These are phyloP conservation scores for Oreonectes daqikongensis DNA, from an alignment of 2,797 vertebrate species.

Conservation along the genomic window DNA sequence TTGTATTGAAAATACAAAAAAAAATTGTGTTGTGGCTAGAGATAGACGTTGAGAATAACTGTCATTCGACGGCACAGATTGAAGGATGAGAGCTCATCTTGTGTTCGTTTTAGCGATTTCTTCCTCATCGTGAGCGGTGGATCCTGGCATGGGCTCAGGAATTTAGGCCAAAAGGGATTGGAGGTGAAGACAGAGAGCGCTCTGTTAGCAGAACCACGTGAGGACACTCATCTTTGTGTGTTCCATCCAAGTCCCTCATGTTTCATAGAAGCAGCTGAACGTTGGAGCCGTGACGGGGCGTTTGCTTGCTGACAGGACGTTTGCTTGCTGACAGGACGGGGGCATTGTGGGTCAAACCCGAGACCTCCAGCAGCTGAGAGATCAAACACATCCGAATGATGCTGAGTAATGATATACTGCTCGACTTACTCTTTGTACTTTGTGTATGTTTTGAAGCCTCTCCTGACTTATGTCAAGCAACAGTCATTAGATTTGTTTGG, in stretches of 20 bases:
- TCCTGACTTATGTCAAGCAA: conserved; percentile 42
- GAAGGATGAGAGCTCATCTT: conserved; percentile 9
- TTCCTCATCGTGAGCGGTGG: conserved; percentile 34
- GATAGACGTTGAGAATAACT: conserved; percentile 14
- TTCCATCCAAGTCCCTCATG: conserved; percentile 47
- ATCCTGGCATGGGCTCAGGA: conserved; percentile 49
- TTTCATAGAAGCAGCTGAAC: conserved; percentile 62
- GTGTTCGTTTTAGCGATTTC: conserved; percentile 21
- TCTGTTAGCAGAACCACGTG: conserved; percentile 53
- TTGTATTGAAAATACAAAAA: conserved; percentile 50
- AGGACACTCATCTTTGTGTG: conserved; percentile 56
- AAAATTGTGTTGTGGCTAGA: conserved; percentile 22
- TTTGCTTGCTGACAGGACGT: conserved; percentile 64
- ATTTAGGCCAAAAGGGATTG: conserved; percentile 54
- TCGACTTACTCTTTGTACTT: conserved; percentile 67
- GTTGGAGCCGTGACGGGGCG: conserved; percentile 60
- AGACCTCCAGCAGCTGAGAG: conserved; percentile 68
- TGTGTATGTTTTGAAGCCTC: conserved; percentile 60
- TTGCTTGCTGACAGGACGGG: conserved; percentile 62
- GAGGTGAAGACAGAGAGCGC: conserved; percentile 57
- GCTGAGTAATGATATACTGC: conserved; percentile 53
- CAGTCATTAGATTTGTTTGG: conserved; percentile 33
- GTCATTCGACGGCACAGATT: conserved; percentile 35
- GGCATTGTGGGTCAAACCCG: conserved; percentile 71
- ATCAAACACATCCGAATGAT: conserved; percentile 66